Percentiles rank a stretch among this genome's conserved stretches.
These are phyloP conservation scores for Rambutsinella grinnellia DNA, from an alignment of 2,888 invertebrate genomes.

Conservation along the genomic window DNA sequence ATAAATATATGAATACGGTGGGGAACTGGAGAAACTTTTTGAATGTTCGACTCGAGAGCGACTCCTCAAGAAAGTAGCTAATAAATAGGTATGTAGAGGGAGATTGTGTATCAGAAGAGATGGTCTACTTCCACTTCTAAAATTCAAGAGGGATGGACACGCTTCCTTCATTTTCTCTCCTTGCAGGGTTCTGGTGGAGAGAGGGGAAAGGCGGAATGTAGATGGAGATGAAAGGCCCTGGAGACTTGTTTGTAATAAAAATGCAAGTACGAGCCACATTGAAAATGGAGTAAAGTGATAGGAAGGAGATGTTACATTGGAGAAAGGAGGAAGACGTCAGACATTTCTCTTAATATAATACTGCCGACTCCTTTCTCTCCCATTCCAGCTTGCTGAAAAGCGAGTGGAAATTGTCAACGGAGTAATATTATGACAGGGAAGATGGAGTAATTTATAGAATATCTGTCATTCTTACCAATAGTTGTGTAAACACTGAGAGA, in stretches of 20 bases:
- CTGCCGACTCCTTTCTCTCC: neutral
- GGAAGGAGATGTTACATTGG: too few relatives aligned
- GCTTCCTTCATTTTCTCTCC: neutral
- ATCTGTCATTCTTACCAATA: slow-evolving; percentile 65
- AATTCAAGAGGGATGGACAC: neutral
- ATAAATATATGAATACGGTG: too few relatives aligned
- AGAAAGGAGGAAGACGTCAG: neutral
- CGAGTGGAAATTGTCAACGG: neutral
- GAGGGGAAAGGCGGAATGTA: neutral
- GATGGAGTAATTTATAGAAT: slow-evolving; percentile 58
- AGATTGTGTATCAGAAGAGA: too few relatives aligned
- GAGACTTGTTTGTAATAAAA: neutral
- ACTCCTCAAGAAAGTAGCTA: too few relatives aligned
- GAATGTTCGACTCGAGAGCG: too few relatives aligned
- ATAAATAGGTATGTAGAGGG: too few relatives aligned
- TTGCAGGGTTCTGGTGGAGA: neutral
- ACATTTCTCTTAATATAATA: neutral
- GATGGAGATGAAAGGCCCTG: neutral
- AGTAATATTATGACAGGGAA: slow-evolving; percentile 33
- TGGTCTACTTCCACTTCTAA: neutral
- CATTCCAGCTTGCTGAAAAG: neutral
- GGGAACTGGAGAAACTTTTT: too few relatives aligned
- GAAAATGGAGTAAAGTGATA: too few relatives aligned
- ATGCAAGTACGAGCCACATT: too few relatives aligned
- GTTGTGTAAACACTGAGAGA: slow-evolving; percentile 68